A percentile compares a stretch with the other conserved stretches of the same genome.
phyloP scores from a whole-genome alignment of 1,140 invertebrate species.

The Gonioctena quinquepunctata region DNA sequence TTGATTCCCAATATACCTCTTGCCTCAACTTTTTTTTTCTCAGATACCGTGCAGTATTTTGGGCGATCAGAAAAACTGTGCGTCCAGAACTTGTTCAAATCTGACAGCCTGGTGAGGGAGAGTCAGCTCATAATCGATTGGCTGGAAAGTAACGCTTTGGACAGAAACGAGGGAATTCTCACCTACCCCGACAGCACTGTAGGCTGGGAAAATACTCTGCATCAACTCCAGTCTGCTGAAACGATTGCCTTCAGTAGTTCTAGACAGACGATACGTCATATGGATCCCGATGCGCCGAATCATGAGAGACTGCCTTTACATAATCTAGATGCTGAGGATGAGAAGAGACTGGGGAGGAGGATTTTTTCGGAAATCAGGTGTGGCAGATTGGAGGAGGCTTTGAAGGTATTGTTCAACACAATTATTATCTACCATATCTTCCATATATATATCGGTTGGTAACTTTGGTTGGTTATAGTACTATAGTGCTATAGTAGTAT shows the following conservation, averaged over 20 bases:
- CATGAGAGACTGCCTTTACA: conserved; percentile 81
- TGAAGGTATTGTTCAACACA: too few relatives aligned
- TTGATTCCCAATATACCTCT: neutral
- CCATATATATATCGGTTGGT: too few relatives aligned
- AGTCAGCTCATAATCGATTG: conserved; percentile 89
- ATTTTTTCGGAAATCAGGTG: conserved; percentile 82
- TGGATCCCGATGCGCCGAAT: conserved; percentile 93
- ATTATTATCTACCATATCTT: too few relatives aligned
- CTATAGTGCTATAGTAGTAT: neutral
- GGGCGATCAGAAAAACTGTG: conserved; percentile 66
- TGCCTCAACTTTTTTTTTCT: neutral
- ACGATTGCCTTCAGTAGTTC: conserved; percentile 62
- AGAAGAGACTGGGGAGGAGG: conserved; percentile 68
- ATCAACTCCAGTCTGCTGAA: conserved; percentile 67
- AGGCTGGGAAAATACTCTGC: conserved; percentile 90
- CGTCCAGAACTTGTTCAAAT: conserved; percentile 64
- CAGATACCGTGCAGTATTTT: conserved; percentile 36
- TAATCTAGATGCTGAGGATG: conserved; percentile 88
- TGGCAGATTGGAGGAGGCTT: conserved; percentile 82
- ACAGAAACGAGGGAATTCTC: conserved; percentile 69
- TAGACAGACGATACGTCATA: conserved; percentile 67
- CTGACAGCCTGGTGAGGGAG: conserved; percentile 71
- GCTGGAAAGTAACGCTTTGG: conserved; percentile 82
- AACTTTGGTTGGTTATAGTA: too few relatives aligned
- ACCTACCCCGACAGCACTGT: conserved; percentile 77